Evolutionary conservation across 2,797 vertebrate species (phyloP).

Genomic region (Sebastes kiyomatsui): DNA sequence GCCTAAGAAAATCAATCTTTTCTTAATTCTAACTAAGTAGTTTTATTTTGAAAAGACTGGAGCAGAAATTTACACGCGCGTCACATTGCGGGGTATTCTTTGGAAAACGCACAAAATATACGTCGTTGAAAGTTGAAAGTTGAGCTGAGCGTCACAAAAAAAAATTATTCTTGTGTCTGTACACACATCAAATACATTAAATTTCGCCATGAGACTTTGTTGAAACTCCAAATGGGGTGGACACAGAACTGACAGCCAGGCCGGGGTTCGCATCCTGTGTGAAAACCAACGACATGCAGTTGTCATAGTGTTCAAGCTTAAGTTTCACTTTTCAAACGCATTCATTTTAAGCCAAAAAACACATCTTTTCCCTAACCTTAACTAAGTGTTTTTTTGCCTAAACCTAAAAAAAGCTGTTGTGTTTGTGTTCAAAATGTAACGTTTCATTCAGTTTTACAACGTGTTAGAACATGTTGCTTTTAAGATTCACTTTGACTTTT

Average conservation of each 20-base stretch:
- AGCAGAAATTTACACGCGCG: fast-evolving
- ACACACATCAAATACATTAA: too few species aligned
- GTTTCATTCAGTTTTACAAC: not conserved
- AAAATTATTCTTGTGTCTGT: fast-evolving
- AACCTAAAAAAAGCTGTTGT: not conserved
- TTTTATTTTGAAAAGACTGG: too few species aligned
- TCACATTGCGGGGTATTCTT: too few species aligned
- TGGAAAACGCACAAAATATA: too few species aligned
- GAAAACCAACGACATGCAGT: not conserved
- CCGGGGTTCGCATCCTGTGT: not conserved
- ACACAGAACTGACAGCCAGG: too few species aligned
- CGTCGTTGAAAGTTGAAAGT: too few species aligned
- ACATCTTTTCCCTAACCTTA: not conserved
- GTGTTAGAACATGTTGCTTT: not conserved
- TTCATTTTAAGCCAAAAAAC: not conserved
- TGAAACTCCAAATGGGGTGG: too few species aligned
- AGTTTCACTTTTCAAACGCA: not conserved
- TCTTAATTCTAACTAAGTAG: too few species aligned
- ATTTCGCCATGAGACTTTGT: too few species aligned
- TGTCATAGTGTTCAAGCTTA: not conserved
- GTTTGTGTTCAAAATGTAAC: not conserved
- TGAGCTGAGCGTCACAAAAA: too few species aligned
- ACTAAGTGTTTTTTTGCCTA: not conserved
- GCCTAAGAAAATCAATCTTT: too few species aligned
- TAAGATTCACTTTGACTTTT: not conserved